phyloP scores from a whole-genome alignment of 2,888 invertebrate species.

The Lasioglossum figueresi region DNA sequence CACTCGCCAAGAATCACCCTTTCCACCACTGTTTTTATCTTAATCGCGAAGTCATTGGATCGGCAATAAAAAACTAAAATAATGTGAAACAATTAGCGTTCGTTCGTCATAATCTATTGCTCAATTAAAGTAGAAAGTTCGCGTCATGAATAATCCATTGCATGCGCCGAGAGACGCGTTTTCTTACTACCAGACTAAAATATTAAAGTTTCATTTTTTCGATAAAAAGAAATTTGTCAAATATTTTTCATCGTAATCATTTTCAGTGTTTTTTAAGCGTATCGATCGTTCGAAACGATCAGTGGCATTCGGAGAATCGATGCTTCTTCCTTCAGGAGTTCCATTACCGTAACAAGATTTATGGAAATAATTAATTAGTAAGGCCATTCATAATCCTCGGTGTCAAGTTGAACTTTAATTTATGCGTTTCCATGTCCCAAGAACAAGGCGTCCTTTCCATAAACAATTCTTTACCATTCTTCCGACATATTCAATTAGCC shows the following conservation, averaged over 20 bases:
- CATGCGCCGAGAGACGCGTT: background rate
- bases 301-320: background rate
- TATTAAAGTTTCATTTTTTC: background rate
- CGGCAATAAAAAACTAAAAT: background rate
- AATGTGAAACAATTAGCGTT: background rate
- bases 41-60: background rate
- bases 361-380: background rate
- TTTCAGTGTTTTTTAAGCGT: background rate
- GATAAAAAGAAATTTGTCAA: background rate
- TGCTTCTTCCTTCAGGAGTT: background rate
- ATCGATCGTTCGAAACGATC: background rate
- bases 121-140: conserved; percentile 2
- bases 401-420: background rate
- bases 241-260: background rate
- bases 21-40: background rate
- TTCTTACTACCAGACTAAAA: background rate
- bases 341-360: background rate
- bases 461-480: background rate
- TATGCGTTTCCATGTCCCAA: background rate
- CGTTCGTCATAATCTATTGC: background rate
- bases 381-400: background rate
- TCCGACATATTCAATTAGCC: background rate
- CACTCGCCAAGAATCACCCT: background rate
- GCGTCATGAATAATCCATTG: conserved; percentile 3
- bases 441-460: background rate